Conservation (phyloP, 1,140 invertebrate species). For the Apis cerana region DNA sequence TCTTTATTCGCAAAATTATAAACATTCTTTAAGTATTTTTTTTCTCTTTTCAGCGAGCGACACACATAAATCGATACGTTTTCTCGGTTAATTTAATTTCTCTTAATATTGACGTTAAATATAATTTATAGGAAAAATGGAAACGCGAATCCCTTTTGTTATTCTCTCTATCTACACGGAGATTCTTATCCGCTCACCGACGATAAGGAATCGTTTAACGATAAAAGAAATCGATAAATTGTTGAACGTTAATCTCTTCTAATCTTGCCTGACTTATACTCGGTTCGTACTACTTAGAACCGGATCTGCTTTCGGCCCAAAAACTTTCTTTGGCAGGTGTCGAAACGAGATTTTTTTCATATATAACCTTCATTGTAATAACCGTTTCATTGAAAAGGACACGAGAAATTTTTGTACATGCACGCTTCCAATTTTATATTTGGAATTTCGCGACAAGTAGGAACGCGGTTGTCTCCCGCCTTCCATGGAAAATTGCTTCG, state of each 20-base stretch:
- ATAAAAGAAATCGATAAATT: constrained; percentile 40
- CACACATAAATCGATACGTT: neutral
- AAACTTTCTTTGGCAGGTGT: too few species aligned
- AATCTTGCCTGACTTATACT: constrained; percentile 6
- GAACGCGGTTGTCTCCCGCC: neutral
- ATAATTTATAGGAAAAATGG: neutral
- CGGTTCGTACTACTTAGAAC: constrained; percentile 7
- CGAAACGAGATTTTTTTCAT: neutral
- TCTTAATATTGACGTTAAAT: neutral
- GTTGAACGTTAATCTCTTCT: constrained; percentile 7
- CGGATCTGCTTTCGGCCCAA: too few species aligned
- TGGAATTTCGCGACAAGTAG: neutral
- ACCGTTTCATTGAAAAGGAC: too few species aligned
- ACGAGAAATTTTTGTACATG: too few species aligned
- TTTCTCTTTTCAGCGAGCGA: too few species aligned
- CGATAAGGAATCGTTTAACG: constrained; percentile 38
- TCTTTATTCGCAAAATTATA: too few species aligned
- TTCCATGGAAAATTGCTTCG: neutral
- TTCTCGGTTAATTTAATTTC: neutral
- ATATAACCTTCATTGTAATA: neutral
- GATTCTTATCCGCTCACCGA: constrained; percentile 13
- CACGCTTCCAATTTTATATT: too few species aligned
- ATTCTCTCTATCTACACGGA: neutral
- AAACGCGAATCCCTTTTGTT: neutral
- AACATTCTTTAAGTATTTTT: neutral